Conservation (phyloP, 92 coral and sea anemone species). For the Paragorgia papillata region DNA sequence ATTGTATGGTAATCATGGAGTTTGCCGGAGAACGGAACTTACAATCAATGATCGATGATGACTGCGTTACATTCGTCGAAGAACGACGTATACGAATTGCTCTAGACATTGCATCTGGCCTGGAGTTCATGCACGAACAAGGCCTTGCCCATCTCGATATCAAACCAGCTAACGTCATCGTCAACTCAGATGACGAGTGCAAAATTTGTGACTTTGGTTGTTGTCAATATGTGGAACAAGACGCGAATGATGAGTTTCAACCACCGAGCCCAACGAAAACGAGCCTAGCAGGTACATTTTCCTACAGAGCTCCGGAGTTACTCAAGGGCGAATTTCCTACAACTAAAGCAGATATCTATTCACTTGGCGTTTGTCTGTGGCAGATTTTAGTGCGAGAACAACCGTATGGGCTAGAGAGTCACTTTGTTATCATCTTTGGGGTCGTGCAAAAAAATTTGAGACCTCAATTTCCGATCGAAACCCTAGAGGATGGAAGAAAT, state of each 20-base stretch:
- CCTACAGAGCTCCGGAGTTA: constrained; percentile 97
- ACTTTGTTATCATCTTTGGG: constrained; percentile 93
- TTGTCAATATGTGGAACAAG: constrained; percentile 84
- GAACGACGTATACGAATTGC: constrained; percentile 78
- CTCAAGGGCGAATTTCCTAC: constrained; percentile 93
- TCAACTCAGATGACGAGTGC: constrained; percentile 80
- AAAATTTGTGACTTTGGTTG: constrained; percentile 98
- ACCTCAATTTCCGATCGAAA: constrained; percentile 86
- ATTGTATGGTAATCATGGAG: constrained; percentile 87
- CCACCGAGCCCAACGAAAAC: constrained; percentile 99
- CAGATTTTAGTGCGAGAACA: constrained; percentile 85
- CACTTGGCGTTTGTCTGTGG: constrained; percentile 95
- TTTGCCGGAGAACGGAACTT: constrained; percentile 88
- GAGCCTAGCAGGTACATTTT: constrained; percentile 89
- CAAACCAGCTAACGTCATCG: constrained; percentile 92
- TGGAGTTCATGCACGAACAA: constrained; percentile 78
- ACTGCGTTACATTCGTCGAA: constrained; percentile 70
- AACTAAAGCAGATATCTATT: constrained; percentile 92
- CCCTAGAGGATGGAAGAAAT: constrained; percentile 44
- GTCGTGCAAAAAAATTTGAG: constrained; percentile 93
- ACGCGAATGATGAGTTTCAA: constrained; percentile 70
- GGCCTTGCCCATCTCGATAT: constrained; percentile 96
- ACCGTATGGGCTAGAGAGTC: constrained; percentile 93
- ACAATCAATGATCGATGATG: constrained; percentile 79
- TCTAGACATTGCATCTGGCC: constrained; percentile 71